Conservation (phyloP, 2,888 invertebrate genomes). For the Pheosia gnoma region DNA sequence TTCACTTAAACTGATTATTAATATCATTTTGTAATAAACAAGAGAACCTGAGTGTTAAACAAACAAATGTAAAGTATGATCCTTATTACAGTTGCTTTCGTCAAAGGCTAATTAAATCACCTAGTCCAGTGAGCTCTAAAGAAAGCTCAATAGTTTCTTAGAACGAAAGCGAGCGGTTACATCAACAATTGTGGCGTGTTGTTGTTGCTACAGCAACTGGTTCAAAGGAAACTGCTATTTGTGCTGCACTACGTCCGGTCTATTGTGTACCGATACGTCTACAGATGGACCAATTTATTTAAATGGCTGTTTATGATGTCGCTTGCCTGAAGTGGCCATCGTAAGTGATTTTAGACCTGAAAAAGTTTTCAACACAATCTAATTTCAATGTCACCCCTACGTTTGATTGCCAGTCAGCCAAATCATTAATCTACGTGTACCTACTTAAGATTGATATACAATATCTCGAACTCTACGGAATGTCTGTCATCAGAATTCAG, state of each 20-base stretch:
- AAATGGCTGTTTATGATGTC: conserved; percentile 12
- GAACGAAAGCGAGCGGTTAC: conserved; percentile 49
- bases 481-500: neutral
- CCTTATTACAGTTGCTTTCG: conserved; percentile 22
- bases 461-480: neutral
- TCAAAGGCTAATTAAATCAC: conserved; percentile 30
- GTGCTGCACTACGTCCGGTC: conserved; percentile 68
- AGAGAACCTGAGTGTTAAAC: neutral
- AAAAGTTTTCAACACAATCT: too few species aligned
- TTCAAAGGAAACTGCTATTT: conserved; percentile 78
- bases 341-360: neutral
- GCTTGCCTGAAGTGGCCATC: conserved; percentile 5
- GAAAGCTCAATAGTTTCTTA: conserved; percentile 53
- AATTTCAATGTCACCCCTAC: too few species aligned
- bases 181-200: conserved; percentile 53
- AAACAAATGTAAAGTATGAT: neutral
- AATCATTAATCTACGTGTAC: too few species aligned
- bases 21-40: too few species aligned
- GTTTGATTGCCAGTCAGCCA: too few species aligned
- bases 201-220: conserved; percentile 60
- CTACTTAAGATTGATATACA: neutral
- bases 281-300: conserved; percentile 48
- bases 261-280: conserved; percentile 62
- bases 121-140: conserved; percentile 25
- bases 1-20: too few species aligned